Evolutionary conservation across 2,113 vertebrate species (phyloP).

Genomic region (Plecotus auritus): DNA sequence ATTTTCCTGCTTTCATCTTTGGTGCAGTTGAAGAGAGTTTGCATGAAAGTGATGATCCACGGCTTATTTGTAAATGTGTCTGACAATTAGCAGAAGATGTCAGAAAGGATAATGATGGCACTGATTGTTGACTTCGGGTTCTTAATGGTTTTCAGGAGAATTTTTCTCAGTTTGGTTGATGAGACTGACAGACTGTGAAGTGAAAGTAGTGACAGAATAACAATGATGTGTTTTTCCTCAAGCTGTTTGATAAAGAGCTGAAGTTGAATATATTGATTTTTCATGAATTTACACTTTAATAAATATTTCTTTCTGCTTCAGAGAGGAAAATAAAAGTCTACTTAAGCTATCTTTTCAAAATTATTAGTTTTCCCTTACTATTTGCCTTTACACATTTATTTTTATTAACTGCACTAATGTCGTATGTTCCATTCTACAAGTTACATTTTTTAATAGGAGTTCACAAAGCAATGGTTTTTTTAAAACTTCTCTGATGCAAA

Average conservation of each 20-base stretch:
- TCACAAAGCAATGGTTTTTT: neutral
- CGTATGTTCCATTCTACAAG: neutral
- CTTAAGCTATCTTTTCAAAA: neutral
- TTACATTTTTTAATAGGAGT: neutral
- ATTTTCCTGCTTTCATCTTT: neutral
- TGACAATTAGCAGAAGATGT: slow-evolving; percentile 28
- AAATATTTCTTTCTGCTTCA: neutral
- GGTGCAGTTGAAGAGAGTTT: neutral
- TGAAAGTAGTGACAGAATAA: neutral
- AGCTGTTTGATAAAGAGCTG: slow-evolving; percentile 35
- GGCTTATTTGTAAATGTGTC: slow-evolving; percentile 16
- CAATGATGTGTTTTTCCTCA: neutral
- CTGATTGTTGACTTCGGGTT: neutral
- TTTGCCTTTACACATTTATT: neutral
- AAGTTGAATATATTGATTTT: neutral
- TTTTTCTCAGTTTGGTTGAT: slow-evolving; percentile 32
- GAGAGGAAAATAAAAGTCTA: neutral
- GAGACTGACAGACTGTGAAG: neutral
- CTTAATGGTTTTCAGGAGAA: neutral
- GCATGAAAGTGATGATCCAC: neutral
- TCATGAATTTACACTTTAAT: slow-evolving; percentile 9
- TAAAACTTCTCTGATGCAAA: neutral
- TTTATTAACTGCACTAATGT: neutral
- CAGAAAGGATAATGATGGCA: neutral
- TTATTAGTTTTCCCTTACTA: neutral